Base-by-base conservation (phyloP, 2,888 invertebrate genomes). In the Linnaemya tessellans region DNA sequence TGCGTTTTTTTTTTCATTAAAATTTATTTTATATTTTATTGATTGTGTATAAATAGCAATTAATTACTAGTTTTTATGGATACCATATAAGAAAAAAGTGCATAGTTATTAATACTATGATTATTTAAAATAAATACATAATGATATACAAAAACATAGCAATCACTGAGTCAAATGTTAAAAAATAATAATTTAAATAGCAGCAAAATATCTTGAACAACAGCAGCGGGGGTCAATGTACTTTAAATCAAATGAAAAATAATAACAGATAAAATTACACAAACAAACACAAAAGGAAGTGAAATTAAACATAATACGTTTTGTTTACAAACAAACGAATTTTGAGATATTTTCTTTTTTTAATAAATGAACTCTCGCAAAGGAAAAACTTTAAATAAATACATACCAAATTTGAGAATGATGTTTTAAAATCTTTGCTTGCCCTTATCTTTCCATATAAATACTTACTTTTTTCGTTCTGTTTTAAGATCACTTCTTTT, bases 321-420 rank as follows among this genome's bases (percentile, higher is more conserved):
- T 81, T 81, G 75, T 81, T 75, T 82, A 71, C 41, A 82, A 65
- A 77, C 82, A 82, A 77, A 41, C 58, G 18, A 65, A 46, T 49
- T 75, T 74, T 35, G 20, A 25, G 3, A n/a, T 30, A 65, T 4
- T 73, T 73, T 73, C 30, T n/a, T 51, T 9, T 13, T 41, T n/a
- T 35, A 64, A 41, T 38, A 51, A 74, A 1, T 20, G 51, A 62
- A 74, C 8, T 18, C 58, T 30, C 18, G 1, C 10, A 35, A 60
- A 35, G 9, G 35, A 60, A 35, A 35, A 3, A 64, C 18, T 49
- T 62, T 60, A 0, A 20, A 18, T 20, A 30, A 25, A 60, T 46
- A 60, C 46, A 22, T 22, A 20, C 10, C 8, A 41, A 22, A n/a
- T 1, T 10, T 30, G 25, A 20, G 35, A 51, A 46, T n/a, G n/a